A percentile compares a stretch with the other conserved stretches of the same genome.
These are phyloP conservation scores for Yponomeuta cagnagella DNA, from an alignment of 2,888 invertebrate species.

Conservation along the genomic window DNA sequence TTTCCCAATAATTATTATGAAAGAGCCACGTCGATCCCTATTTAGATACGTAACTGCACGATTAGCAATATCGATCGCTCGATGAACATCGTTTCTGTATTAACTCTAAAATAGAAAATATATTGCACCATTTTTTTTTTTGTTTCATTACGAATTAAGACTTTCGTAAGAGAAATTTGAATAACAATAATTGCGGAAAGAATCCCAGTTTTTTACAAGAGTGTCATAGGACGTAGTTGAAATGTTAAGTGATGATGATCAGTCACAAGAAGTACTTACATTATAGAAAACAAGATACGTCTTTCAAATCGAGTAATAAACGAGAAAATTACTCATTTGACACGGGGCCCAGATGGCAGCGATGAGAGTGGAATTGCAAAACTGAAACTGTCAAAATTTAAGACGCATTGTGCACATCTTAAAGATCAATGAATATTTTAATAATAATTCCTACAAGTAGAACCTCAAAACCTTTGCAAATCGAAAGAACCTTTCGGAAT, in stretches of 20 bases:
- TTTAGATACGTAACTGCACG: neutral
- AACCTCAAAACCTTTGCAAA: constrained; percentile 10
- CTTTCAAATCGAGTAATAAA: constrained; percentile 2
- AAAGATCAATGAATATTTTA: constrained; percentile 11
- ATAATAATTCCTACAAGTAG: neutral
- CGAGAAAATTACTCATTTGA: constrained; percentile 11
- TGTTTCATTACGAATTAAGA: too few species aligned
- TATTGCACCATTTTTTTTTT: too few species aligned
- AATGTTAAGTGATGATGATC: neutral
- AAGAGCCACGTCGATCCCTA: neutral
- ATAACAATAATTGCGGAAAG: too few species aligned
- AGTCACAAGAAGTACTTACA: neutral
- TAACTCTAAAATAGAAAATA: neutral
- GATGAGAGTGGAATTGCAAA: neutral
- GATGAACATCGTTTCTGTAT: neutral
- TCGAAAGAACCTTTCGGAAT: neutral
- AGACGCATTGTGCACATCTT: constrained; percentile 4
- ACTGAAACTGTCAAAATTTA: constrained; percentile 2
- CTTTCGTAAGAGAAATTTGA: too few species aligned
- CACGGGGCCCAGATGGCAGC: constrained; percentile 4
- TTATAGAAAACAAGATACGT: neutral
- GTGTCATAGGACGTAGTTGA: too few species aligned
- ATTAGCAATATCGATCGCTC: neutral
- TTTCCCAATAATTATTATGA: neutral
- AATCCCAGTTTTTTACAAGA: too few species aligned